A percentile compares a stretch with the other conserved stretches of the same genome.
These are phyloP conservation scores for Hydrochoerus hydrochaeris DNA, from an alignment of 2,113 vertebrate species.

Conservation along the genomic window DNA sequence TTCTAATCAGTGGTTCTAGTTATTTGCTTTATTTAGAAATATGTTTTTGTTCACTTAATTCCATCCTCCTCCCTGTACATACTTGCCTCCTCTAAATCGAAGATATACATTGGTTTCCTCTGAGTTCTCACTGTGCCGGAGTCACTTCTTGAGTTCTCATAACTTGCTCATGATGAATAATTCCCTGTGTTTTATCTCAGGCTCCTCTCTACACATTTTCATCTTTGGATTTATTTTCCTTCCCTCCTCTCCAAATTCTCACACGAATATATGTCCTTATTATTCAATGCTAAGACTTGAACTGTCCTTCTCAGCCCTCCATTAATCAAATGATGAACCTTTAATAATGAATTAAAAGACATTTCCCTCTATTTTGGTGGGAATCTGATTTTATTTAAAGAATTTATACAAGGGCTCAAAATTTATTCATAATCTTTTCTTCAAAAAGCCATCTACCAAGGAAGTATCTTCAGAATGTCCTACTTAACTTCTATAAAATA, in stretches of 20 bases:
- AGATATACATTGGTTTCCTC: not conserved
- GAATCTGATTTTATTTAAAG: not conserved
- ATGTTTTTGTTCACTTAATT: not conserved
- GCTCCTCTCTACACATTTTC: not conserved
- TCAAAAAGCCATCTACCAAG: not conserved
- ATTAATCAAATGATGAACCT: not conserved
- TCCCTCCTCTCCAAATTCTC: fast-evolving
- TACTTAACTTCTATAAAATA: not conserved
- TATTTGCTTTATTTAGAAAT: not conserved
- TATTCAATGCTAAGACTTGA: not conserved
- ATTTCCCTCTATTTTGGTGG: not conserved
- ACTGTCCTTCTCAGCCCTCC: not conserved
- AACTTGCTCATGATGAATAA: not conserved
- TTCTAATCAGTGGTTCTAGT: not conserved
- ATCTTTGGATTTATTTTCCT: not conserved
- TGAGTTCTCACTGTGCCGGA: not conserved
- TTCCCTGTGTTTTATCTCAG: not conserved
- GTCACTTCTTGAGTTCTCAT: not conserved
- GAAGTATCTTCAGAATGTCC: not conserved
- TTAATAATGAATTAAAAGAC: not conserved
- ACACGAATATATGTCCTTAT: not conserved
- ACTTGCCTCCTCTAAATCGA: not conserved
- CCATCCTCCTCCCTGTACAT: not conserved
- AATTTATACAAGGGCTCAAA: not conserved
- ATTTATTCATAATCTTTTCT: not conserved